Evolutionary conservation across 2,113 vertebrate species (phyloP).

Genomic region (Tenebrosternarchus preto): DNA sequence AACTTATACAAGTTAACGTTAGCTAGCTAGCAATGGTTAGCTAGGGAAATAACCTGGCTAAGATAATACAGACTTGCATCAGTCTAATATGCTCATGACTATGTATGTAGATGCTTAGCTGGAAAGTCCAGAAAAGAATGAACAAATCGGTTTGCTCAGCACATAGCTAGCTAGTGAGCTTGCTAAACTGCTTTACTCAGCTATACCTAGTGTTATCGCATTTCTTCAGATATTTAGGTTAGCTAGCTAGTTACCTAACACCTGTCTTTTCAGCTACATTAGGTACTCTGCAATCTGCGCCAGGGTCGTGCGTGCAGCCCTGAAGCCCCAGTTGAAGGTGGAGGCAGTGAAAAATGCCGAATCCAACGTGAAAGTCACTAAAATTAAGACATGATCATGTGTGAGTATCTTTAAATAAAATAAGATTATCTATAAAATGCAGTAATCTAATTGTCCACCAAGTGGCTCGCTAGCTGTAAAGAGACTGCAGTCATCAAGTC

Average conservation of each 20-base stretch:
- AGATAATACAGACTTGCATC: too few relatives aligned
- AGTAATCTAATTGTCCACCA: neutral
- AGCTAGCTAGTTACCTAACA: too few relatives aligned
- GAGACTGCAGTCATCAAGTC: too few relatives aligned
- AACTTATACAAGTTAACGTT: too few relatives aligned
- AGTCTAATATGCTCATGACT: neutral
- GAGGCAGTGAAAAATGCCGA: conserved; percentile 79
- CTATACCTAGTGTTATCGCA: neutral
- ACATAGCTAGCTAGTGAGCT: neutral
- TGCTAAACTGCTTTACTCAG: neutral
- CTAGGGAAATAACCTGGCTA: neutral
- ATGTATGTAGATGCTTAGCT: too few relatives aligned
- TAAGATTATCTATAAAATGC: neutral
- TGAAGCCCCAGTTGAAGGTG: conserved; percentile 82
- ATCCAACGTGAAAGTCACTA: conserved; percentile 79
- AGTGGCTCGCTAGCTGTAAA: too few relatives aligned
- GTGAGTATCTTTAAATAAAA: conserved; percentile 66
- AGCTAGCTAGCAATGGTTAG: too few relatives aligned
- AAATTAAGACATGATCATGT: conserved; percentile 75
- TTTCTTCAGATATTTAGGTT: too few relatives aligned
- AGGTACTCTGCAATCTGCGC: conserved; percentile 80
- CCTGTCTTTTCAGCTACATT: conserved; percentile 44
- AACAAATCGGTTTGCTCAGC: too few relatives aligned
- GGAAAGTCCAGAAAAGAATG: too few relatives aligned
- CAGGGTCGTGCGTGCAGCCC: conserved; percentile 79